These are phyloP conservation scores for Tineola bisselliella DNA, from an alignment of 2,888 invertebrate species.

Conservation along the genomic window DNA sequence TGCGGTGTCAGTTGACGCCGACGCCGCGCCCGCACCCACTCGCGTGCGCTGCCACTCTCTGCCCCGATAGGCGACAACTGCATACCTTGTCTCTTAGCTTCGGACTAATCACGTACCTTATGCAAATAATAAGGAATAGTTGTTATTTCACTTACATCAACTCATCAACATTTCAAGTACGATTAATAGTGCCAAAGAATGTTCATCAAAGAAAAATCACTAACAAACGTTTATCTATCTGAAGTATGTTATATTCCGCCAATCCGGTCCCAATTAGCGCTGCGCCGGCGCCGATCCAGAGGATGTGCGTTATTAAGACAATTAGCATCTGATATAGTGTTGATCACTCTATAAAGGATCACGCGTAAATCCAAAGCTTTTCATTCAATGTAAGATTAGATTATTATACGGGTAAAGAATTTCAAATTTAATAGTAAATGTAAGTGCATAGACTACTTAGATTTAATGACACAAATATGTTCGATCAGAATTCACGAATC, in stretches of 20 bases:
- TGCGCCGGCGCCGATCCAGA: slow-evolving; percentile 35
- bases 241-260: slow-evolving; percentile 8
- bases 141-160: neutral
- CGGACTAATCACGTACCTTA: neutral
- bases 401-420: neutral
- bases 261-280: slow-evolving; percentile 15
- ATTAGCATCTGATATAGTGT: slow-evolving; percentile 42
- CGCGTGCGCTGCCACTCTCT: neutral
- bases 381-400: neutral
- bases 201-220: neutral
- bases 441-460: neutral
- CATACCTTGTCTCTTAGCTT: slow-evolving; percentile 1
- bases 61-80: neutral
- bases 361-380: slow-evolving; percentile 12
- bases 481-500: slow-evolving; percentile 3
- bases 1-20: neutral
- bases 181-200: neutral
- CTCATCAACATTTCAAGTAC: neutral
- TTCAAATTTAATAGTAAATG: neutral
- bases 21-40: slow-evolving; percentile 10
- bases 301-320: slow-evolving; percentile 52
- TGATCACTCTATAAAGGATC: slow-evolving; percentile 21
- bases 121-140: neutral
- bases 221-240: neutral
- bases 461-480: slow-evolving; percentile 9